Base-by-base conservation (phyloP, 2,113 vertebrate genomes). In the Psettodes erumei region DNA sequence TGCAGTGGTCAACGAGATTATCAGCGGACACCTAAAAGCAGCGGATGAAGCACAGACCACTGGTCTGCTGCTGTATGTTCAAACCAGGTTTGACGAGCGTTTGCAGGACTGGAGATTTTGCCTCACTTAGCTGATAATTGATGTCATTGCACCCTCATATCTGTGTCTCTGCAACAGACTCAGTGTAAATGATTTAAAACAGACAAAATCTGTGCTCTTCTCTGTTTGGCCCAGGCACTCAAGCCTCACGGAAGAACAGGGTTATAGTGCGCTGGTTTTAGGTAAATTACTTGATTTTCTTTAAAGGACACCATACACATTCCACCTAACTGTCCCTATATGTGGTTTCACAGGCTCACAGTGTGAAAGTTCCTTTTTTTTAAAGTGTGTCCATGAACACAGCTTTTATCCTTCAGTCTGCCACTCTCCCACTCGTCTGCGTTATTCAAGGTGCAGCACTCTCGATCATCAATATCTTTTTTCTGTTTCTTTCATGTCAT, bases 391-490 rank as follows among this genome's bases (percentile, higher is more conserved):
- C 45, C 56, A 61, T 19, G 40, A 70, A 63, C 45, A 48, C 62
- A 59, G 38, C 55, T 28, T 71, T 75, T 2, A 47, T 78, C 82
- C 88, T 70, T 65, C 88, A 88, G 86, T 89, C 82, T 51, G 63
- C 89, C 83, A 80, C 89, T 88, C 89, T 76, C 60, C 72, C 77
- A 56, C 71, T 43, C 48, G 59, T 88, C 90, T 77, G 71, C 63
- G 55, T 38, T 74, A 81, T 86, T 89, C 81, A 92, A 89, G 88
- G 90, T 94, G 91, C 90, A 89, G 81, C 76, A 67, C 73, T 86
- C 70, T 78, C 70, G 13, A 51, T 83, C 73, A 55, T 81, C 38
- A 48, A 81, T 35, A 67, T 42, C 56, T 87, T 86, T n/a, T 79
- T 86, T 76, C 42, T 50, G 21, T 55, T 55, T 71, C 71, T 67